Evolutionary conservation across 2,113 vertebrate genomes (phyloP).

Genomic region (Gymnobelideus leadbeateri): DNA sequence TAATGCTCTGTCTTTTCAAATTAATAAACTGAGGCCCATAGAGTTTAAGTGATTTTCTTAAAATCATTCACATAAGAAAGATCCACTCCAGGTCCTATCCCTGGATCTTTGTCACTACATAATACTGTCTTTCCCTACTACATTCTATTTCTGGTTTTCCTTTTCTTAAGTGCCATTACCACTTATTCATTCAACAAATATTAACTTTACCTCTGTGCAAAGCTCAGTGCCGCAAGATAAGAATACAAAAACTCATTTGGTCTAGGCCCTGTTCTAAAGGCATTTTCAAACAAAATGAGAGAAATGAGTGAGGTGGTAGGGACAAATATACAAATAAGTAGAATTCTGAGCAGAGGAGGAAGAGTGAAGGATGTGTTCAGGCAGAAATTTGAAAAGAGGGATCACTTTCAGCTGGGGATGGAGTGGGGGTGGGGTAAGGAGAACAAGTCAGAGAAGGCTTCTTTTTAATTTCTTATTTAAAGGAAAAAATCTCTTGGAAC

Average conservation of each 20-base stretch:
- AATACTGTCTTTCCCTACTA: neutral
- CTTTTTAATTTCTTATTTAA: slow-evolving; percentile 22
- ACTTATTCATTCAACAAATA: neutral
- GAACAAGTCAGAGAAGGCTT: neutral
- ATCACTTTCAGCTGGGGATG: neutral
- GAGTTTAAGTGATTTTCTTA: neutral
- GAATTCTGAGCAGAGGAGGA: neutral
- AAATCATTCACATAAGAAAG: neutral
- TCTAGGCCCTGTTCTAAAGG: neutral
- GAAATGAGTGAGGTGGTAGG: neutral
- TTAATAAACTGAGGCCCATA: neutral
- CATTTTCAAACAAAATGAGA: neutral
- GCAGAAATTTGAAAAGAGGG: neutral
- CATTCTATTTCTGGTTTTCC: neutral
- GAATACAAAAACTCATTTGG: neutral
- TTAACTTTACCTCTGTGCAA: neutral
- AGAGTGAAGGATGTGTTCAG: neutral
- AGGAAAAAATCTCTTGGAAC: neutral
- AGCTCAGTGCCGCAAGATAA: neutral
- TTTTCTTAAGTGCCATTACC: neutral
- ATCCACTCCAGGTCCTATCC: neutral
- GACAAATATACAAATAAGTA: neutral
- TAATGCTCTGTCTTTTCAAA: neutral
- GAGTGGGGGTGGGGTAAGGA: too few relatives aligned
- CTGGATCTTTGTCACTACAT: neutral